phyloP scores from a whole-genome alignment of 2,888 invertebrate species.

The Dendrolimus pini region DNA sequence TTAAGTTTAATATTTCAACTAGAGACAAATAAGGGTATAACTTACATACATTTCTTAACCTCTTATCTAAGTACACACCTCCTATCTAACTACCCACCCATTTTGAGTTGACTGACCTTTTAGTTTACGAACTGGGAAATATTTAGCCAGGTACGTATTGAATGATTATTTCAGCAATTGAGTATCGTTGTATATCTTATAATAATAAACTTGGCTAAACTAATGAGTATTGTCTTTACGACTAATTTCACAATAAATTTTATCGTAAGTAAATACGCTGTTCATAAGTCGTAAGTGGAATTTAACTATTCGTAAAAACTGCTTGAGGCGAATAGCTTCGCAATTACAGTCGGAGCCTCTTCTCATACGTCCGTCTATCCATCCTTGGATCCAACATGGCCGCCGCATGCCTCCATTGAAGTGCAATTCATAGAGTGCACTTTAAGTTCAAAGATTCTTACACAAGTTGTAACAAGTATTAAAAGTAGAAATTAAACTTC shows the following conservation, averaged over 20 bases:
- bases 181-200: no score
- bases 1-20: no score
- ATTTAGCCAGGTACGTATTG: no score
- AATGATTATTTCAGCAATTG: no score
- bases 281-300: conserved; percentile 28
- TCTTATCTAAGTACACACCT: no score
- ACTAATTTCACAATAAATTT: conserved; percentile 13
- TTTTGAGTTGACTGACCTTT: no score
- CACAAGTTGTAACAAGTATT: no score
- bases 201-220: background rate
- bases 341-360: conserved; percentile 64
- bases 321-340: conserved; percentile 57
- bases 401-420: conserved; percentile 54
- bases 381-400: conserved; percentile 53
- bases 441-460: background rate
- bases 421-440: background rate
- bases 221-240: conserved; percentile 3
- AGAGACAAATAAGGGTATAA: no score
- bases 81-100: no score
- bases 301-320: conserved; percentile 58
- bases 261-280: background rate
- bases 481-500: no score
- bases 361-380: conserved; percentile 54
- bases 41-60: no score
- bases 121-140: no score